Percentiles rank a stretch among this genome's conserved stretches.
Evolutionary conservation across 2,113 vertebrate species (phyloP).

Genomic region (Zosterops japonicus): DNA sequence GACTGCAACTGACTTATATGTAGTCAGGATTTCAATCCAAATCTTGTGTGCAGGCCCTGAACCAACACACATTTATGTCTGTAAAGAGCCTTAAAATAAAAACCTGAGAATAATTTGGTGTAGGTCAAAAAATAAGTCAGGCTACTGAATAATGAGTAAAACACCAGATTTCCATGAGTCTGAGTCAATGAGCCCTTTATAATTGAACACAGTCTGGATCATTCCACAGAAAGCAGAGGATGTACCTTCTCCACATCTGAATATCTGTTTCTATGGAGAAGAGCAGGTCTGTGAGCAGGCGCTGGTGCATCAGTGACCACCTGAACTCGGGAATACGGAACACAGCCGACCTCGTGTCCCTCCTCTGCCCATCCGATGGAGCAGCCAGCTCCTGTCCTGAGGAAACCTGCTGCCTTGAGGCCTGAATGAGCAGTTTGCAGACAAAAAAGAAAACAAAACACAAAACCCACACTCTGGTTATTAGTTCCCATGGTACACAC

Average conservation of each 20-base stretch:
- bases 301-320: conserved; percentile 97
- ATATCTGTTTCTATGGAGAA: conserved; percentile 98
- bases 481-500: neutral
- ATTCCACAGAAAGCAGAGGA: neutral
- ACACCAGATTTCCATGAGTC: neutral
- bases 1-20: neutral
- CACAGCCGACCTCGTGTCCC: conserved; percentile 83
- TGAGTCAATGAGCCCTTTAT: rapidly evolving
- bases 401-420: conserved; percentile 69
- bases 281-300: conserved; percentile 93
- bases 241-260: conserved; percentile 98
- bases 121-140: neutral
- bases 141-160: neutral
- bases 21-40: neutral
- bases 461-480: neutral
- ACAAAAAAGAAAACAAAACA: neutral
- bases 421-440: conserved; percentile 57
- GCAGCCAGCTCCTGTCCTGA: conserved; percentile 39
- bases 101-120: neutral
- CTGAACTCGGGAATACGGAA: conserved; percentile 96
- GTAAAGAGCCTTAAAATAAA: neutral
- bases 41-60: neutral
- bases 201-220: neutral
- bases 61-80: neutral
- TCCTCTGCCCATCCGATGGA: conserved; percentile 70